Conservation (phyloP, 2,888 invertebrate genomes). For the Stenchaetothrips biformis region DNA sequence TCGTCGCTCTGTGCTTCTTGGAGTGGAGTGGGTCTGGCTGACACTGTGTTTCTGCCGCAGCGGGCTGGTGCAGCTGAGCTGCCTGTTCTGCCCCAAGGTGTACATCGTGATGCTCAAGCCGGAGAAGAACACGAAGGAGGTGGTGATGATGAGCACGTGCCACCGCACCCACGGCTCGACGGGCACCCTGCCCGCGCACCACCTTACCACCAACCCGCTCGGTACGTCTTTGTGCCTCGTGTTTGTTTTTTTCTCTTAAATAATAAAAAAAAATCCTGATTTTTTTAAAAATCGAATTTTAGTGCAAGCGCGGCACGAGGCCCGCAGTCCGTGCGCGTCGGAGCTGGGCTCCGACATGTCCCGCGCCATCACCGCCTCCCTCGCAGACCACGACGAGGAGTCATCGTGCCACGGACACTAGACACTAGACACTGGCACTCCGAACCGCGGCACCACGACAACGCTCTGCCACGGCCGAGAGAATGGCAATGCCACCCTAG, state of each 20-base stretch:
- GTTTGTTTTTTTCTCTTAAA: too few species aligned
- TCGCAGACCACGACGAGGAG: conserved; percentile 1
- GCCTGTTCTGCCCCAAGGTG: conserved; percentile 53
- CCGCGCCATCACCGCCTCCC: neutral
- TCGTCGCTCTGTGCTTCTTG: too few species aligned
- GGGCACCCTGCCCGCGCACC: conserved; percentile 12
- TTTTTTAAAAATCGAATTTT: too few species aligned
- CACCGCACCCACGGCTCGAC: neutral
- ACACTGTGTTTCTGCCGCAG: conserved; percentile 38
- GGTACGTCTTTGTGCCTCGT: neutral
- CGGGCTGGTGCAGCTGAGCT: conserved; percentile 51
- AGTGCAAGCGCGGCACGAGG: neutral
- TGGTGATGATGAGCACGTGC: conserved; percentile 47
- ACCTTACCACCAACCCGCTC: conserved; percentile 16
- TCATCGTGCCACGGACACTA: neutral
- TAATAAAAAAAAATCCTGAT: too few species aligned
- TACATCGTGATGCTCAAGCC: conserved; percentile 55
- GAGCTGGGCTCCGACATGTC: conserved; percentile 21
- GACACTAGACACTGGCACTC: too few species aligned
- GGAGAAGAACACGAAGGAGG: conserved; percentile 55
- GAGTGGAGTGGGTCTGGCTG: too few species aligned
- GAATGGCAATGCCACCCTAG: too few species aligned
- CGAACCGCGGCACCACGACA: too few species aligned
- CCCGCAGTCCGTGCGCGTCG: neutral
- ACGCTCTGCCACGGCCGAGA: too few species aligned